These are phyloP conservation scores for Tichodroma muraria DNA, from an alignment of 2,113 vertebrate genomes.

Conservation along the genomic window DNA sequence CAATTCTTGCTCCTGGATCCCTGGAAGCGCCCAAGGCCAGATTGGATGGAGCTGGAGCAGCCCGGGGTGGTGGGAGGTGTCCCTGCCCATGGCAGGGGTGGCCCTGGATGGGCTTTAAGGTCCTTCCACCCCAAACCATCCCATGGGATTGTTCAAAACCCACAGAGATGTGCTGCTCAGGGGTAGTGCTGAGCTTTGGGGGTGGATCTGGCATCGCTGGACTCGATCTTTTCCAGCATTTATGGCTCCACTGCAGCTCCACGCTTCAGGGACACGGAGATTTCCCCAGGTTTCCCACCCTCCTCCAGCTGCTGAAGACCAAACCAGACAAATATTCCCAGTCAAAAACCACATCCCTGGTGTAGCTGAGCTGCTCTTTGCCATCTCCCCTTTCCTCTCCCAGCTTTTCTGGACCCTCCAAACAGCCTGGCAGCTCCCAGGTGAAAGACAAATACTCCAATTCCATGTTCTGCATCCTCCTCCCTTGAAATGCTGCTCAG, in stretches of 20 bases:
- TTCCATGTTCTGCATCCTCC: neutral
- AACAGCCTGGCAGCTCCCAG: neutral
- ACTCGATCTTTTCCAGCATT: neutral
- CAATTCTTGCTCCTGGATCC: neutral
- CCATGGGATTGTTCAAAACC: too few relatives aligned
- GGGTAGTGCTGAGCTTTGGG: neutral
- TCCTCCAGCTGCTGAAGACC: neutral
- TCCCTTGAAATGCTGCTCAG: neutral
- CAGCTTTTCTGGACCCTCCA: neutral
- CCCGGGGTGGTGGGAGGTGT: neutral
- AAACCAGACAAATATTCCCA: neutral
- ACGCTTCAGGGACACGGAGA: neutral
- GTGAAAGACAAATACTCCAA: neutral
- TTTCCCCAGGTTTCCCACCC: neutral
- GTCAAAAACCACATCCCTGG: neutral
- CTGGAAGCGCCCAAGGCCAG: neutral
- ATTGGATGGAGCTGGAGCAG: neutral
- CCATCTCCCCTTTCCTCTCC: neutral
- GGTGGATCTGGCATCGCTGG: neutral
- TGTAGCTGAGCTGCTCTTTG: neutral
- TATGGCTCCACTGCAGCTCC: rapidly evolving
- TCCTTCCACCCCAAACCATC: neutral
- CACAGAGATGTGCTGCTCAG: neutral
- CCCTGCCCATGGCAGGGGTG: neutral
- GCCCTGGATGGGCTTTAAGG: neutral